phyloP scores from a whole-genome alignment of 2,888 invertebrate genomes.

The Slavum lentiscoides region DNA sequence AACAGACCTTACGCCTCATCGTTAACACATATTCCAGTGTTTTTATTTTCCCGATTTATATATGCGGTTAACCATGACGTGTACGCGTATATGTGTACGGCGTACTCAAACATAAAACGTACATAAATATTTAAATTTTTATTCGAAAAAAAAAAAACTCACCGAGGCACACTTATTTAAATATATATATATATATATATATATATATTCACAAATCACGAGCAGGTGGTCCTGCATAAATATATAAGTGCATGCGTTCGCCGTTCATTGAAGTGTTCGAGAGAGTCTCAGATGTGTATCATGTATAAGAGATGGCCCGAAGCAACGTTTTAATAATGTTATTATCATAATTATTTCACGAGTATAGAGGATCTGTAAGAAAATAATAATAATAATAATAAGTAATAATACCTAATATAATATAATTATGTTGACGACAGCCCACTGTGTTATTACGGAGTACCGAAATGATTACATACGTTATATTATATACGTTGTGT shows the following conservation, averaged over 20 bases:
- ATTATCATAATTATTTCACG: slow-evolving; percentile 42
- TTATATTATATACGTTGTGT: neutral
- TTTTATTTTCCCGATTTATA: no score
- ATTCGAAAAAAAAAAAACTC: neutral
- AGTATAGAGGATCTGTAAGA: slow-evolving; percentile 7
- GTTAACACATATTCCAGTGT: no score
- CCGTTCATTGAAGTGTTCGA: slow-evolving; percentile 18
- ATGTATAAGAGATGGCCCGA: neutral
- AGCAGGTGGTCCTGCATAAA: slow-evolving; percentile 27
- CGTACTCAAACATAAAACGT: neutral
- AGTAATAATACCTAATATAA: neutral
- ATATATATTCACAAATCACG: slow-evolving; percentile 21
- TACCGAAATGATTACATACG: slow-evolving; percentile 19
- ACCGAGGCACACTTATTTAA: neutral
- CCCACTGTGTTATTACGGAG: slow-evolving; percentile 6
- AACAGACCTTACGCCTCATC: no score
- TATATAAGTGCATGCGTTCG: neutral
- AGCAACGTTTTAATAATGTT: slow-evolving; percentile 36
- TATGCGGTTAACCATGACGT: no score
- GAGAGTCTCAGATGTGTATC: neutral
- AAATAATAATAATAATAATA: neutral
- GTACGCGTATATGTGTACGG: no score
- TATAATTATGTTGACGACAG: slow-evolving; percentile 31
- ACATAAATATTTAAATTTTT: slow-evolving; percentile 32
- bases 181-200: neutral